A percentile compares a stretch with the other conserved stretches of the same genome.
These are phyloP conservation scores for Scaptomyza tumidula DNA, from an alignment of 2,888 invertebrate genomes.

Conservation along the genomic window DNA sequence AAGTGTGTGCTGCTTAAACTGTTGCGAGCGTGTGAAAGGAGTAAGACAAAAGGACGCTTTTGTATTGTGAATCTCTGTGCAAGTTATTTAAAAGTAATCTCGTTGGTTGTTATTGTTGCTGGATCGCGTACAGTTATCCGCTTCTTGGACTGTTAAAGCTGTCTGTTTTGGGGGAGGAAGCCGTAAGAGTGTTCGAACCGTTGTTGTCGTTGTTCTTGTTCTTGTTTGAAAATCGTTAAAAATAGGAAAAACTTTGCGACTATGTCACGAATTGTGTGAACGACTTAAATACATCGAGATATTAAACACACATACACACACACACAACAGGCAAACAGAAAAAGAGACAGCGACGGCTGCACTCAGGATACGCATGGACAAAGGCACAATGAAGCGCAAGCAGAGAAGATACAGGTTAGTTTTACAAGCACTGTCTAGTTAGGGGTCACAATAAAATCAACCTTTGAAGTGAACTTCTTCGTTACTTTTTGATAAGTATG, in stretches of 20 bases:
- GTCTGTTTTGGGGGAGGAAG: slow-evolving; percentile 53
- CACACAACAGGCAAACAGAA: background rate
- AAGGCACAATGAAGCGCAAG: slow-evolving; percentile 86
- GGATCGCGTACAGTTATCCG: slow-evolving; percentile 59
- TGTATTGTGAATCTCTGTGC: background rate
- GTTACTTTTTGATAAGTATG: no score
- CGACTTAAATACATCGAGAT: slow-evolving; percentile 8
- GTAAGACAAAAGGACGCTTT: slow-evolving; percentile 16
- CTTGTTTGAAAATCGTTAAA: slow-evolving; percentile 71
- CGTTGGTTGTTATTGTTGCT: slow-evolving; percentile 23
- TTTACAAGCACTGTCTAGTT: background rate
- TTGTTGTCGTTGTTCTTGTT: slow-evolving; percentile 34
- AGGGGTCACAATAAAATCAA: background rate
- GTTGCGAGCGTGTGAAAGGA: slow-evolving; percentile 22
- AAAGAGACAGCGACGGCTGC: slow-evolving; percentile 7
- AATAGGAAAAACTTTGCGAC: slow-evolving; percentile 55
- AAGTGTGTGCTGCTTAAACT: slow-evolving; percentile 22
- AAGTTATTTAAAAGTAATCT: background rate
- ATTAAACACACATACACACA: background rate
- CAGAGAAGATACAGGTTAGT: slow-evolving; percentile 87
- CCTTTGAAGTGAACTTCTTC: no score
- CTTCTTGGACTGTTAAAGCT: slow-evolving; percentile 36
- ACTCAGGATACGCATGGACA: slow-evolving; percentile 81
- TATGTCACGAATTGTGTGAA: slow-evolving; percentile 68
- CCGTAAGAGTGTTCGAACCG: slow-evolving; percentile 58